These are phyloP conservation scores for Pangasius larnaudii DNA, from an alignment of 2,797 vertebrate species.

Conservation along the genomic window DNA sequence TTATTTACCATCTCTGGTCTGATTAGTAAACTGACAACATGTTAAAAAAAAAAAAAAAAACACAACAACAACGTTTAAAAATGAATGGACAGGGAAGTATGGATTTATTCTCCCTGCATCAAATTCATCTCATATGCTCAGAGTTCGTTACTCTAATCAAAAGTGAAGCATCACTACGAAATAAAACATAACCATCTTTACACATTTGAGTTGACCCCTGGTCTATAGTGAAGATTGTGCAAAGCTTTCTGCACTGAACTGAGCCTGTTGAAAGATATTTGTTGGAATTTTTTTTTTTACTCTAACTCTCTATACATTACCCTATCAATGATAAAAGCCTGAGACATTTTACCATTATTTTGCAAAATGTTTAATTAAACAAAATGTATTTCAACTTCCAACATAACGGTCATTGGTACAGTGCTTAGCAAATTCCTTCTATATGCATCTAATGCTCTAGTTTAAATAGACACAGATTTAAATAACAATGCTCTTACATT, in stretches of 20 bases:
- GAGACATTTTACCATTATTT: constrained; percentile 37
- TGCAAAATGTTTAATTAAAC: constrained; percentile 66
- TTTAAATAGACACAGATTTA: constrained; percentile 69
- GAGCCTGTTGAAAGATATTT: background rate
- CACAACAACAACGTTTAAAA: background rate
- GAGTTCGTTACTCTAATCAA: background rate
- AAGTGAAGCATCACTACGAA: background rate
- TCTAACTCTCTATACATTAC: background rate
- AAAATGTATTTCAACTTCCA: constrained; percentile 58
- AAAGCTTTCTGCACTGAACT: background rate
- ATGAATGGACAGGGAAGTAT: background rate
- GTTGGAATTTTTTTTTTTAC: background rate
- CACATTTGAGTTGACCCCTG: background rate
- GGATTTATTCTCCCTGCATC: background rate
- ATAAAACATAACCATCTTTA: background rate
- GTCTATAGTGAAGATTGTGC: background rate
- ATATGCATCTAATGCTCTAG: constrained; percentile 43
- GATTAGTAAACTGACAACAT: background rate
- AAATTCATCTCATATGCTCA: background rate
- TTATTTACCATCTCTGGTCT: background rate
- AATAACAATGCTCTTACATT: constrained; percentile 65
- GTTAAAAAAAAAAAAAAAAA: too few species aligned
- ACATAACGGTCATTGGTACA: constrained; percentile 57
- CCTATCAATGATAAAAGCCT: background rate
- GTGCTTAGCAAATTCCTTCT: constrained; percentile 52